Conservation (phyloP, 2,888 invertebrate genomes). For the Cryptosula pallasiana region DNA sequence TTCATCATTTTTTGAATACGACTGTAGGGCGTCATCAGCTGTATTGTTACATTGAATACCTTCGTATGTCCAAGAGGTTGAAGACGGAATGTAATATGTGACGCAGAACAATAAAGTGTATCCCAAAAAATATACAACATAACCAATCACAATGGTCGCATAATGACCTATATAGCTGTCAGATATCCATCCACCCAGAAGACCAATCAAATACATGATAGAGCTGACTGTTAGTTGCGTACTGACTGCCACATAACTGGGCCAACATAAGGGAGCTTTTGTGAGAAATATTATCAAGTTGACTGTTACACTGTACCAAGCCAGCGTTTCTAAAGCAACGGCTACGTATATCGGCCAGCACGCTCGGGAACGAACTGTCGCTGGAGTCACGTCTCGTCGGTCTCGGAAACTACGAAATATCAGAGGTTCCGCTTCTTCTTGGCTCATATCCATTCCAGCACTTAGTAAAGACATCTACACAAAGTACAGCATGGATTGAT, state of each 20-base stretch:
- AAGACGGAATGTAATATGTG: conserved; percentile 24
- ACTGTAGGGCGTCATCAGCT: neutral
- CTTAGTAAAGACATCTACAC: neutral
- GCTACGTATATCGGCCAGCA: neutral
- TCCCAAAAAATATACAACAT: conserved; percentile 52
- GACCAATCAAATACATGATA: conserved; percentile 52
- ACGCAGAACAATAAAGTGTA: conserved; percentile 42
- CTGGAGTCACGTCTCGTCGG: neutral
- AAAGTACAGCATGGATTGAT: too few relatives aligned
- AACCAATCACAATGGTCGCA: conserved; percentile 51
- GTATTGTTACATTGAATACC: neutral
- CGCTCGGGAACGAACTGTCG: neutral
- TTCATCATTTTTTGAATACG: neutral
- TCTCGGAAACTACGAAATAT: neutral
- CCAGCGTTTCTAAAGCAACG: neutral
- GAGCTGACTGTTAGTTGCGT: conserved; percentile 54
- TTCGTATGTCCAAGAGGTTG: neutral
- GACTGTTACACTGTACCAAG: neutral
- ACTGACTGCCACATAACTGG: conserved; percentile 41
- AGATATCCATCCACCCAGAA: conserved; percentile 56
- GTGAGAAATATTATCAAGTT: neutral
- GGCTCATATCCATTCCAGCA: neutral
- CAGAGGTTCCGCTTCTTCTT: neutral
- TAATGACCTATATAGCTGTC: conserved; percentile 53
- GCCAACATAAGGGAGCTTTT: conserved; percentile 14